Base-by-base conservation (phyloP, 1,140 invertebrate species). In the Pseudomyrmex gracilis region DNA sequence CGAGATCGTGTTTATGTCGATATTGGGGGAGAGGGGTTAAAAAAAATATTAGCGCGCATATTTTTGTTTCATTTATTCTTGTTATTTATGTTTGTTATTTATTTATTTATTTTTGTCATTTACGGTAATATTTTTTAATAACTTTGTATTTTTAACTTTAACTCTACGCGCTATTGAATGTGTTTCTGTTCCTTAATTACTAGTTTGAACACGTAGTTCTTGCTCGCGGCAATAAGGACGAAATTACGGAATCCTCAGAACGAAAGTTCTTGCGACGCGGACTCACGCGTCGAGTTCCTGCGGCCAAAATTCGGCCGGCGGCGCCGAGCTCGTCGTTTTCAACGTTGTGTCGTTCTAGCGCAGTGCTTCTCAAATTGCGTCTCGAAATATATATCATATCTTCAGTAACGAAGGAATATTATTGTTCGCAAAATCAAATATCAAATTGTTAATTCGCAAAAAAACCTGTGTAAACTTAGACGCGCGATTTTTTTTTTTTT, bases 131-230 rank as follows among this genome's bases (percentile, higher is more conserved):
- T 34, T 34, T 34, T 34, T 34, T 34, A 34, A 34, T 34, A 34
- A 34, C 34, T 34, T 34, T 4, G 34, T 0, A 34, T 34, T 34
- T 7, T 34, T 7, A 7, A 34, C 34, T 34, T 34, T 7, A 34
- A 34, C 34, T 34, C 34, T 60, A 24, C 45, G n/a, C 61, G 15
- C 15, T 43, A n/a, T 4, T 22, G 60, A 64, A n/a, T 34, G 34
- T 34, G 34, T 34, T 22, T 64, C 66, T 57, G 73, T 63, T 83
- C 45, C 61, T 83, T 83, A 76, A 83, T 83, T 83, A 83, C 60
- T 47, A 61, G 51, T 57, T 17, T 60, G 45, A 49, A 55, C 51
- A 49, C 71, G 80, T 83, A 9, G 49, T 57, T 83, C 20, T 76
- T 74, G 43, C n/a, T 57, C 34, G 15, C 43, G 49, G 71, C 73